Conservation (phyloP, 2,888 invertebrate species). For the Lepidonotus clava region DNA sequence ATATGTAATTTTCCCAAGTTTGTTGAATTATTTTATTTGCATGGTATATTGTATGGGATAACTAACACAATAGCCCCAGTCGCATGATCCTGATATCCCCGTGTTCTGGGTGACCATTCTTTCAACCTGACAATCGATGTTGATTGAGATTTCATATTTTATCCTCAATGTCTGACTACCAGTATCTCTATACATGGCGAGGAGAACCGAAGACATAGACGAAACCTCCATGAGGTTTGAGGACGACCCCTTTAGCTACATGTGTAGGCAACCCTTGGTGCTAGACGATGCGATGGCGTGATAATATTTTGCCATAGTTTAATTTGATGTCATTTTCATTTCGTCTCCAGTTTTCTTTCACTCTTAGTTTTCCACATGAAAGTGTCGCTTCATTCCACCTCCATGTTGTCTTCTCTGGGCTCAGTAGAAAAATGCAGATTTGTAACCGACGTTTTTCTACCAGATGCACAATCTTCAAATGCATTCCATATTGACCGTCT, state of each 20-base stretch:
- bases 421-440: no score
- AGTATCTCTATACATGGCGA: conserved; percentile 27
- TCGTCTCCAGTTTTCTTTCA: background rate
- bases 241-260: conserved; percentile 29
- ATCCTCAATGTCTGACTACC: background rate
- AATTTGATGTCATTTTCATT: background rate
- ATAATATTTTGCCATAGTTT: background rate
- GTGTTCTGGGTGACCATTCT: no score
- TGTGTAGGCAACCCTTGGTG: conserved; percentile 19
- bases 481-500: no score
- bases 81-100: no score
- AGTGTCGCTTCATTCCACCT: background rate
- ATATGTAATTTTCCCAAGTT: background rate
- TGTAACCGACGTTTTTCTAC: no score
- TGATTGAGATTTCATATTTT: no score
- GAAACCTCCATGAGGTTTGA: conserved; percentile 33
- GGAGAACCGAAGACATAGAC: background rate
- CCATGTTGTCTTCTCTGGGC: no score
- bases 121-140: no score
- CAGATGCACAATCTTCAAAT: no score
- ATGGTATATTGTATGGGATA: background rate
- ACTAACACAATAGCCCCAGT: background rate
- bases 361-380: background rate
- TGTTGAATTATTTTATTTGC: background rate
- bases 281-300: background rate